phyloP scores from a whole-genome alignment of 2,888 invertebrate genomes.

The Volucella inflata region DNA sequence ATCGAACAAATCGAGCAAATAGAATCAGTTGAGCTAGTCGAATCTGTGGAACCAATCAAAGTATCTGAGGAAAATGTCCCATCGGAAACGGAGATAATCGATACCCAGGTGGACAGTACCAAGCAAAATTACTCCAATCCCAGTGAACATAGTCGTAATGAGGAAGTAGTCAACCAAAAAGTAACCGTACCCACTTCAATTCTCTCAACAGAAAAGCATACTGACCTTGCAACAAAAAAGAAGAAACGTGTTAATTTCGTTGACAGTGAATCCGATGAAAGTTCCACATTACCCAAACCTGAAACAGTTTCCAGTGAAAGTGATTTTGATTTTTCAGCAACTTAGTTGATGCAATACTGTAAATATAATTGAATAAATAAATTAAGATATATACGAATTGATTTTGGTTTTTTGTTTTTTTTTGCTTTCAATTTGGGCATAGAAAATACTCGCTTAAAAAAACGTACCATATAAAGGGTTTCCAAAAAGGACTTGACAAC shows the following conservation, averaged over 20 bases:
- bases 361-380: conserved; percentile 7
- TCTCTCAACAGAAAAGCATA: conserved; percentile 79
- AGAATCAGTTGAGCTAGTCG: not conserved
- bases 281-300: conserved; percentile 77
- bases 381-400: not conserved
- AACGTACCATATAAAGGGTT: too few species aligned
- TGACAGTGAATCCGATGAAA: conserved; percentile 83
- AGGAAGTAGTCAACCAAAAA: conserved; percentile 20
- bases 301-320: conserved; percentile 80
- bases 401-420: not conserved
- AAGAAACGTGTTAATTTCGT: conserved; percentile 83
- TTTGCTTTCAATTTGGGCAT: too few species aligned
- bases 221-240: conserved; percentile 79
- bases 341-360: conserved; percentile 44
- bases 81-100: conserved; percentile 58
- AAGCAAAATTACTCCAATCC: conserved; percentile 14
- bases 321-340: conserved; percentile 83
- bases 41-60: conserved; percentile 18
- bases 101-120: conserved; percentile 1
- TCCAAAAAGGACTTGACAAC: too few species aligned
- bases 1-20: too few species aligned
- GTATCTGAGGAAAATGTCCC: not conserved
- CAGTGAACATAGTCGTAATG: conserved; percentile 4
- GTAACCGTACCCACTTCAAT: conserved; percentile 77
- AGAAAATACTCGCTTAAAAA: too few species aligned